Conservation (phyloP, 2,797 vertebrate genomes). For the Amblyraja radiata region DNA sequence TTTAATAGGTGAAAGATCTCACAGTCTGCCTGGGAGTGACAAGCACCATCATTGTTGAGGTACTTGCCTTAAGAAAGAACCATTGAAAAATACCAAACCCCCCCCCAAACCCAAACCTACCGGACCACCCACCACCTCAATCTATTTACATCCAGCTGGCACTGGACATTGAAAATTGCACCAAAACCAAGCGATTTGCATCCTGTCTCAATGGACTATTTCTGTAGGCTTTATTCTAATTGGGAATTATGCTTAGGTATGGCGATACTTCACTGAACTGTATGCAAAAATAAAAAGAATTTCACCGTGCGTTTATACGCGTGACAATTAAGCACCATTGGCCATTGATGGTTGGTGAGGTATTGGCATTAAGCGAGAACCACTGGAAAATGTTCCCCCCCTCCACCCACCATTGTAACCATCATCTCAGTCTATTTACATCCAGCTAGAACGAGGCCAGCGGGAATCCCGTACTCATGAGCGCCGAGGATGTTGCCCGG, state of each 20-base stretch:
- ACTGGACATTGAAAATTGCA: too few species aligned
- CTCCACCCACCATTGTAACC: not conserved
- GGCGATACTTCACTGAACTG: too few species aligned
- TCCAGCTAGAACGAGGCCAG: slow-evolving; percentile 49
- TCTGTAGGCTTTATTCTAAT: too few species aligned
- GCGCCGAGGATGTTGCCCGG: slow-evolving; percentile 51
- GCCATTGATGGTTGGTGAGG: not conserved
- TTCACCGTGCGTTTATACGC: too few species aligned
- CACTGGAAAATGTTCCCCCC: not conserved
- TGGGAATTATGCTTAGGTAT: too few species aligned
- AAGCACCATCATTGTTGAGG: slow-evolving; percentile 20
- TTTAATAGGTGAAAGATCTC: not conserved
- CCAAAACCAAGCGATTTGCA: too few species aligned
- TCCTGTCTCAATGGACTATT: too few species aligned
- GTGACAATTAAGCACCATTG: too few species aligned
- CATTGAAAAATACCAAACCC: not conserved
- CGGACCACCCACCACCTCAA: not conserved
- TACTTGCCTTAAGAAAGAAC: not conserved
- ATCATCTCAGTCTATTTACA: slow-evolving; percentile 27
- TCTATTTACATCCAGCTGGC: slow-evolving; percentile 29
- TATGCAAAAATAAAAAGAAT: too few species aligned
- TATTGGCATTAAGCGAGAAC: not conserved
- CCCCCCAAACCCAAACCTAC: not conserved
- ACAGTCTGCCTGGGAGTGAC: slow-evolving; percentile 17
- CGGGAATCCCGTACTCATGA: slow-evolving; percentile 46